phyloP scores from a whole-genome alignment of 2,888 invertebrate genomes.

The Blastobasis adustella region DNA sequence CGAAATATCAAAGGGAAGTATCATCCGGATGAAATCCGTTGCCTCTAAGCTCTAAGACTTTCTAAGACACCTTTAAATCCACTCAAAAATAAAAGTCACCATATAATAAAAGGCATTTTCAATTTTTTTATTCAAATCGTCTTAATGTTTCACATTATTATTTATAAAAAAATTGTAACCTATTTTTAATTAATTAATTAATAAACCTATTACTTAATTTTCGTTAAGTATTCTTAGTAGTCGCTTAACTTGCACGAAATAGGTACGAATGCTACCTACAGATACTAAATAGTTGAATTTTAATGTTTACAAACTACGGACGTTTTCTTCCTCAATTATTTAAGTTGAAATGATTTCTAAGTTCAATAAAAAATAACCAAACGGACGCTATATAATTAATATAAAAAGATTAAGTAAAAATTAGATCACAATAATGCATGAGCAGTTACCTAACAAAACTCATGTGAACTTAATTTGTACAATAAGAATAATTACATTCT shows the following conservation, averaged over 20 bases:
- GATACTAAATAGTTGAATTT: too few species aligned
- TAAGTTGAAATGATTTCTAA: too few species aligned
- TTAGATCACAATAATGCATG: constrained; percentile 60
- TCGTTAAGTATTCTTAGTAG: constrained; percentile 11
- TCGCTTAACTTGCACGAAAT: too few species aligned
- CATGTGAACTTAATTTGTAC: constrained; percentile 67
- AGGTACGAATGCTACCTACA: constrained; percentile 11
- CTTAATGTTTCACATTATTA: constrained; percentile 15
- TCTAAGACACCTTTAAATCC: too few species aligned
- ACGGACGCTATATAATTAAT: too few species aligned
- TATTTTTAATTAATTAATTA: constrained; percentile 6
- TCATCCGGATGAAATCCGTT: too few species aligned
- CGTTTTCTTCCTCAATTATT: constrained; percentile 15
- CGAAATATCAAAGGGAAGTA: too few species aligned
- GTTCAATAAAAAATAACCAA: too few species aligned
- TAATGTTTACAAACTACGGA: constrained; percentile 37
- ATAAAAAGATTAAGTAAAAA: constrained; percentile 12
- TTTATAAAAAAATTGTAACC: neutral
- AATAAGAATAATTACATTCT: constrained; percentile 34
- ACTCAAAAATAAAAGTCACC: neutral
- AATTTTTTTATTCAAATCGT: constrained; percentile 18
- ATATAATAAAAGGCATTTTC: constrained; percentile 5
- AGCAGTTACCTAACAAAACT: constrained; percentile 36
- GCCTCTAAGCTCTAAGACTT: too few species aligned
- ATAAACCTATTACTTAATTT: constrained; percentile 4